These are phyloP conservation scores for Mirounga angustirostris DNA, from an alignment of 2,113 vertebrate genomes.

Conservation along the genomic window DNA sequence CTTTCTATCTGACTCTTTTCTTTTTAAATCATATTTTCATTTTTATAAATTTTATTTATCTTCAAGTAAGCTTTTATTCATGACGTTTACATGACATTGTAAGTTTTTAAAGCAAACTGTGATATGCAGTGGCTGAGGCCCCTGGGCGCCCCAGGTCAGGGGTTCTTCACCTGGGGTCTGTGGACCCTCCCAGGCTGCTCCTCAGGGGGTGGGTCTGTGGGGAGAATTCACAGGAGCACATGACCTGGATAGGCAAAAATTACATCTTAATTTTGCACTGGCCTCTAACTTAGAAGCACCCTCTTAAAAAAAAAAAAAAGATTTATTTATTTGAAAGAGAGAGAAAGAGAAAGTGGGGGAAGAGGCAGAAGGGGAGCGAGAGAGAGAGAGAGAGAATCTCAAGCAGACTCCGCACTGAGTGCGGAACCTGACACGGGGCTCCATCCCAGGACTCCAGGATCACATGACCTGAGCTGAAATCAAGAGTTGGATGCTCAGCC, in stretches of 20 bases:
- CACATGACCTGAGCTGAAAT: neutral
- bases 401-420: neutral
- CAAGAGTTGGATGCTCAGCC: neutral
- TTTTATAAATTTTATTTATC: neutral
- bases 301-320: neutral
- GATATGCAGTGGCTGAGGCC: accelerated
- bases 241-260: neutral
- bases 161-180: too few relatives aligned
- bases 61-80: neutral
- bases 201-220: accelerated
- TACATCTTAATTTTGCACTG: neutral
- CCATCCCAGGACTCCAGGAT: neutral
- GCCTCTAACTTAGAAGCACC: neutral
- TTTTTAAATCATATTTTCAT: neutral
- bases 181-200: neutral
- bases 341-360: neutral
- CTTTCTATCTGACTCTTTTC: neutral
- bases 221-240: neutral
- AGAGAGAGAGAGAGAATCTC: neutral
- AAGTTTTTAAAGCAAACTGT: neutral
- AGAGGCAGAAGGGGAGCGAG: neutral
- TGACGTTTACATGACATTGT: neutral
- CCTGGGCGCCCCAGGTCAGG: neutral
- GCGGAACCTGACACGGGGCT: neutral
- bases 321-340: neutral